These are phyloP conservation scores for Buphagus erythrorhynchus DNA, from an alignment of 2,797 vertebrate genomes.

Conservation along the genomic window DNA sequence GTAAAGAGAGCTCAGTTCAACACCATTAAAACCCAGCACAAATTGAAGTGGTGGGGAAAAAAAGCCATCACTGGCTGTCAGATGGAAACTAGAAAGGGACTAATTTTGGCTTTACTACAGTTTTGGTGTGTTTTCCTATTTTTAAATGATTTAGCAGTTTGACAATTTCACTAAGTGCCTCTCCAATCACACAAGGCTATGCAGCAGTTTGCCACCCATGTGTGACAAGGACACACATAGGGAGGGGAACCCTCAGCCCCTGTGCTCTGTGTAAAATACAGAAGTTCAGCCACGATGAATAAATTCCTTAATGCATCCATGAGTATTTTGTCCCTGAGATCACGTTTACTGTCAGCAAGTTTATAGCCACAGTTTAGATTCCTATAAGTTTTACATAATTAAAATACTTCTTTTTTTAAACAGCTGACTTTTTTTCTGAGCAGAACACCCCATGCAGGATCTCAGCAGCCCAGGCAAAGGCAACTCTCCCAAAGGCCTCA, in stretches of 20 bases:
- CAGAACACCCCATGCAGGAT: neutral
- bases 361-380: neutral
- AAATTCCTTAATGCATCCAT: neutral
- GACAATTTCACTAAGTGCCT: neutral
- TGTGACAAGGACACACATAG: fast-evolving
- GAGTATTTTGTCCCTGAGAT: neutral
- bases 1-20: neutral
- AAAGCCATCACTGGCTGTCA: fast-evolving
- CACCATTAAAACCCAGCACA: neutral
- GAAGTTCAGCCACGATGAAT: fast-evolving
- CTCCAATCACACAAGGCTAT: neutral
- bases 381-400: neutral
- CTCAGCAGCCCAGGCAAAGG: neutral
- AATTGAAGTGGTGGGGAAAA: fast-evolving
- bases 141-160: neutral
- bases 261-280: fast-evolving
- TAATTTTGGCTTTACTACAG: neutral
- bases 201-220: neutral
- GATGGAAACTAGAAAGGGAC: neutral
- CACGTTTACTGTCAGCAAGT: neutral
- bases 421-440: neutral
- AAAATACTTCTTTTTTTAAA: neutral
- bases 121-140: neutral
- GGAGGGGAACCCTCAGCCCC: neutral
- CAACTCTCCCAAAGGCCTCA: neutral